These are phyloP conservation scores for Cataglyphis livida DNA, from an alignment of 2,888 invertebrate species.

Conservation along the genomic window DNA sequence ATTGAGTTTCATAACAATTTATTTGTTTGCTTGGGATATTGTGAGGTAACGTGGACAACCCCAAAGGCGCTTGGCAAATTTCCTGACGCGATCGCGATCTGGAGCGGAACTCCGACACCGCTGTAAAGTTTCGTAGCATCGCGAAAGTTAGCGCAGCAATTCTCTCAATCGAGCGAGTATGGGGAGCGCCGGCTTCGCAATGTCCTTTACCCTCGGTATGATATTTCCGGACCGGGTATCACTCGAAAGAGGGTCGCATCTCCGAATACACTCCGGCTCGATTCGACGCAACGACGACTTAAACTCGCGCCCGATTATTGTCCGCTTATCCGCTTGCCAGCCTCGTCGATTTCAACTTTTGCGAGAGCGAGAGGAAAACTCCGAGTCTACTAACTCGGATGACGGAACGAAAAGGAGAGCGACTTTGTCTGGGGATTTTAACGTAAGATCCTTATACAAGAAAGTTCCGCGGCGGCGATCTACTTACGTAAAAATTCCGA, in stretches of 20 bases:
- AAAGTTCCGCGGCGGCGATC: conserved; percentile 39
- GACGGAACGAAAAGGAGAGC: conserved; percentile 4
- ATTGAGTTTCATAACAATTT: conserved; percentile 16
- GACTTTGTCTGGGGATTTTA: background rate
- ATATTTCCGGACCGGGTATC: conserved; percentile 16
- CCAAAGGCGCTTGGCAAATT: conserved; percentile 19
- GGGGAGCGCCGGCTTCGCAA: conserved; percentile 22
- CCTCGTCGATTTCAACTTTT: conserved; percentile 9
- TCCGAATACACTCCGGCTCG: conserved; percentile 39
- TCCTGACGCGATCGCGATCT: conserved; percentile 11
- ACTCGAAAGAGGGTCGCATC: conserved; percentile 13
- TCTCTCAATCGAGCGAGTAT: conserved; percentile 53
- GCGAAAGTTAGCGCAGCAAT: conserved; percentile 54
- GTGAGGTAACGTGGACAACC: conserved; percentile 2
- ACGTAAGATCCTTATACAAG: conserved; percentile 17
- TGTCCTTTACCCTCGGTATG: conserved; percentile 18
- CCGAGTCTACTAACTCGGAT: background rate
- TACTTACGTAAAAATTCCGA: conserved; percentile 34
- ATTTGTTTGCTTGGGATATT: conserved; percentile 32
- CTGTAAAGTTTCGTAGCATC: conserved; percentile 39
- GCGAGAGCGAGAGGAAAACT: background rate
- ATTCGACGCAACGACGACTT: conserved; percentile 11
- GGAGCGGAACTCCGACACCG: conserved; percentile 25
- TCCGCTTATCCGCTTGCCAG: background rate
- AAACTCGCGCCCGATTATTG: conserved; percentile 15